Conservation (phyloP, 2,797 vertebrate species). For the Chaetodon trifasciatus region DNA sequence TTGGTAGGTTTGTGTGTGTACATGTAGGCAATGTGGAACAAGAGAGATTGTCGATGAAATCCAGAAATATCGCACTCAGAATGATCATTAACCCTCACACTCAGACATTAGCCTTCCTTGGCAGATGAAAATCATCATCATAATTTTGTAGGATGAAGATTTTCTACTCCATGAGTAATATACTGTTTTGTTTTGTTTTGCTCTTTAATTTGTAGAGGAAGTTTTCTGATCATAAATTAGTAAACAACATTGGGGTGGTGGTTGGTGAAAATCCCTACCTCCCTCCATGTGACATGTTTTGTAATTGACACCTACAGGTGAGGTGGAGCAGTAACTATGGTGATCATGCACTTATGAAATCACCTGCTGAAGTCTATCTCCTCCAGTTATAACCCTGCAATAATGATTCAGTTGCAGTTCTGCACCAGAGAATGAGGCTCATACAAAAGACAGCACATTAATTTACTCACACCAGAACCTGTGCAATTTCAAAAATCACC, state of each 20-base stretch:
- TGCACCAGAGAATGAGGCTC: slow-evolving; percentile 1
- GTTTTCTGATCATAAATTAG: background rate
- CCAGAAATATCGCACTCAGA: slow-evolving; percentile 8
- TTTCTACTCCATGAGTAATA: no score
- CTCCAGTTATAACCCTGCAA: slow-evolving; percentile 10
- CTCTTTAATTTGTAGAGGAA: background rate
- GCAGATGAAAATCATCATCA: background rate
- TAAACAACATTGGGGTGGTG: background rate
- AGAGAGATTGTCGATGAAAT: slow-evolving; percentile 2
- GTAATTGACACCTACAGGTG: slow-evolving; percentile 32
- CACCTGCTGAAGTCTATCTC: slow-evolving; percentile 29
- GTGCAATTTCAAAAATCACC: background rate
- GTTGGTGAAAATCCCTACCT: background rate
- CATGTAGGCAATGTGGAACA: background rate
- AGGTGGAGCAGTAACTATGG: slow-evolving; percentile 21
- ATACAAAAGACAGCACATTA: slow-evolving; percentile 15
- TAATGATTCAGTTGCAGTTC: slow-evolving; percentile 28
- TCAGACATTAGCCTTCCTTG: background rate
- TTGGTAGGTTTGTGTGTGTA: background rate
- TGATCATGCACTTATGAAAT: slow-evolving; percentile 56
- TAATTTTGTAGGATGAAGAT: background rate
- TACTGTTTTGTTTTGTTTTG: background rate
- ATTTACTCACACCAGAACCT: slow-evolving; percentile 13
- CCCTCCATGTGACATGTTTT: slow-evolving; percentile 14
- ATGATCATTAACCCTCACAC: background rate